Conservation (phyloP, 1,140 invertebrate genomes). For the Triops cancriformis region DNA sequence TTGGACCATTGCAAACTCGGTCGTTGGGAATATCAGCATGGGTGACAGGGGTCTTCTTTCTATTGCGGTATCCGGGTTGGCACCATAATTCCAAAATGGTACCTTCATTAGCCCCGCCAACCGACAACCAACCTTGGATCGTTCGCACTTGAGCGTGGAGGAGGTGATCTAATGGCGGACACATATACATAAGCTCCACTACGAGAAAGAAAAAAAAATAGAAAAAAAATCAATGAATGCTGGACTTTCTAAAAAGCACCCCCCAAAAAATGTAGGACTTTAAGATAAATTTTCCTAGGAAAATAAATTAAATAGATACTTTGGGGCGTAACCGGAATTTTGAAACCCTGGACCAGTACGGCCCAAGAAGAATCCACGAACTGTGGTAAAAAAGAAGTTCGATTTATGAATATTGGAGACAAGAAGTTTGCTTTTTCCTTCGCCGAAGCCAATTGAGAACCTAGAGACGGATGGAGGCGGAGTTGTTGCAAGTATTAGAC, state of each 20-base stretch:
- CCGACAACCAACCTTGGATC: conserved; percentile 1
- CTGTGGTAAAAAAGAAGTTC: neutral
- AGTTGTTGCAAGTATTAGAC: conserved; percentile 14
- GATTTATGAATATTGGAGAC: conserved; percentile 11
- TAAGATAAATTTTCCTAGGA: neutral
- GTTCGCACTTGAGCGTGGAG: neutral
- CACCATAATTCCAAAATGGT: conserved; percentile 17
- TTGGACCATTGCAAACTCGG: neutral
- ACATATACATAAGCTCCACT: neutral
- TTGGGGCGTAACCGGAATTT: neutral
- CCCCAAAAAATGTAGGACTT: neutral
- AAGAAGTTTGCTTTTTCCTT: neutral
- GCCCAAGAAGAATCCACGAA: neutral
- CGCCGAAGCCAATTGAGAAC: neutral
- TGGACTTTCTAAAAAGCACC: neutral
- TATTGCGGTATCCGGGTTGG: conserved; percentile 14
- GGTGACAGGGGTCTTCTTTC: neutral
- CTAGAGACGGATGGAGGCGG: neutral
- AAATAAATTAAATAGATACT: neutral
- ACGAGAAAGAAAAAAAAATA: neutral
- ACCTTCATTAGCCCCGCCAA: neutral
- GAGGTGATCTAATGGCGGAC: conserved; percentile 10
- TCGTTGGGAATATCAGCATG: neutral
- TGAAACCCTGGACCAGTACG: neutral
- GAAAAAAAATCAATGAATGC: neutral